A percentile compares a stretch with the other conserved stretches of the same genome.
Conservation (phyloP, 2,888 invertebrate species). For the Leptarthrus brevirostris region DNA sequence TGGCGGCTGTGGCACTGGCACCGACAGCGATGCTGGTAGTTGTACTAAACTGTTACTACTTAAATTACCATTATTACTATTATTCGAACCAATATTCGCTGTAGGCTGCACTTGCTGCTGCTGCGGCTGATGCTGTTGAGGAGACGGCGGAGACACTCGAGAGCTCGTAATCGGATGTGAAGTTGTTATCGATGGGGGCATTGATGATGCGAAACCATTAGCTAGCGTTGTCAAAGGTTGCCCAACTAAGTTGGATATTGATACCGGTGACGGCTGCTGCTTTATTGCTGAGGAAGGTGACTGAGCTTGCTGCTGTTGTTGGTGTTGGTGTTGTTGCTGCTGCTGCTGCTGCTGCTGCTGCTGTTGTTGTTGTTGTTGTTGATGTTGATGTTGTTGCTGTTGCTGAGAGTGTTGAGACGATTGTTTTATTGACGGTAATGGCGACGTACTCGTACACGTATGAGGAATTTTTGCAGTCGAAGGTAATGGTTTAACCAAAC, state of each 20-base stretch:
- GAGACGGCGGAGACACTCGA: constrained; percentile 56
- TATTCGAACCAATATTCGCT: constrained; percentile 58
- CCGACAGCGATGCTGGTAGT: constrained; percentile 64
- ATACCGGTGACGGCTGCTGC: constrained; percentile 54
- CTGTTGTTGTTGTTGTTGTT: constrained; percentile 12
- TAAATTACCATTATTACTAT: constrained; percentile 57
- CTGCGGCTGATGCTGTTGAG: constrained; percentile 65
- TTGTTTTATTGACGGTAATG: constrained; percentile 52
- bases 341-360: constrained; percentile 49
- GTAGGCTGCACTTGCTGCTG: constrained; percentile 55
- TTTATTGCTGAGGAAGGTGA: constrained; percentile 28
- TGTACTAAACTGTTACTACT: constrained; percentile 66
- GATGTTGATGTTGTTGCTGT: constrained; percentile 50
- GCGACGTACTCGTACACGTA: constrained; percentile 57
- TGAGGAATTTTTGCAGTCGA: constrained; percentile 57
- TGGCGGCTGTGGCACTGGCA: constrained; percentile 58
- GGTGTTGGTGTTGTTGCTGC: constrained; percentile 52
- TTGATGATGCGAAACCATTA: constrained; percentile 59
- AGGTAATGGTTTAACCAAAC: constrained; percentile 64
- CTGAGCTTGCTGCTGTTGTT: constrained; percentile 42
- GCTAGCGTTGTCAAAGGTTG: constrained; percentile 59
- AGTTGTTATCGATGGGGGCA: constrained; percentile 59
- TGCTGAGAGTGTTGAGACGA: constrained; percentile 50
- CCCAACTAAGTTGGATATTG: constrained; percentile 58
- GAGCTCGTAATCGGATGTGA: constrained; percentile 59